Evolutionary conservation across 2,797 vertebrate species (phyloP).

Genomic region (Periophthalmus magnuspinnatus): DNA sequence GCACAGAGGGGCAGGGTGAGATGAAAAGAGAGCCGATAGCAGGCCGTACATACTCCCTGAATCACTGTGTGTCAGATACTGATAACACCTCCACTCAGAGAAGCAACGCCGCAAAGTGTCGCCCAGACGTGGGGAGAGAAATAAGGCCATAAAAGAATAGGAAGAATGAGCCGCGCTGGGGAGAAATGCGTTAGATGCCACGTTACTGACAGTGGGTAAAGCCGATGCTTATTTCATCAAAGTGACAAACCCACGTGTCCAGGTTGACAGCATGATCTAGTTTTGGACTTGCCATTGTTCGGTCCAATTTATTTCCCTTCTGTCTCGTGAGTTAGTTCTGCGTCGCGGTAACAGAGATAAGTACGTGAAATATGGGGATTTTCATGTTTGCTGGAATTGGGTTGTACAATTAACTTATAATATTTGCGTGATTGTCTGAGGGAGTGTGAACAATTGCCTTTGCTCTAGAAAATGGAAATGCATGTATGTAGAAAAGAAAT

Average conservation of each 20-base stretch:
- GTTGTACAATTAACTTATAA: no score
- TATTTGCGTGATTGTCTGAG: no score
- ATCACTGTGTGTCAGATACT: slow-evolving; percentile 80
- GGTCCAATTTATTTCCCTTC: slow-evolving; percentile 28
- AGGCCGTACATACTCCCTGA: slow-evolving; percentile 78
- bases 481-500: no score
- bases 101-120: slow-evolving; percentile 39
- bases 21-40: slow-evolving; percentile 80
- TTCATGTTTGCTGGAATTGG: slow-evolving; percentile 31
- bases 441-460: no score
- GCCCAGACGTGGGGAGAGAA: slow-evolving; percentile 47
- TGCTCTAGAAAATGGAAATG: no score
- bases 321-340: slow-evolving; percentile 22
- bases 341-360: slow-evolving; percentile 63
- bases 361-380: slow-evolving; percentile 58
- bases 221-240: slow-evolving; percentile 53
- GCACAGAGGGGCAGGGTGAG: slow-evolving; percentile 70
- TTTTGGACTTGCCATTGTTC: slow-evolving; percentile 40
- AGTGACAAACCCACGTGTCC: slow-evolving; percentile 57
- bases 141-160: slow-evolving; percentile 55
- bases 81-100: slow-evolving; percentile 67
- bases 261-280: slow-evolving; percentile 33
- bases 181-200: slow-evolving; percentile 50
- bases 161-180: slow-evolving; percentile 25
- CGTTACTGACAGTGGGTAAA: slow-evolving; percentile 45